Base-by-base conservation (phyloP, 2,113 vertebrate species). In the Asarcornis scutulata region DNA sequence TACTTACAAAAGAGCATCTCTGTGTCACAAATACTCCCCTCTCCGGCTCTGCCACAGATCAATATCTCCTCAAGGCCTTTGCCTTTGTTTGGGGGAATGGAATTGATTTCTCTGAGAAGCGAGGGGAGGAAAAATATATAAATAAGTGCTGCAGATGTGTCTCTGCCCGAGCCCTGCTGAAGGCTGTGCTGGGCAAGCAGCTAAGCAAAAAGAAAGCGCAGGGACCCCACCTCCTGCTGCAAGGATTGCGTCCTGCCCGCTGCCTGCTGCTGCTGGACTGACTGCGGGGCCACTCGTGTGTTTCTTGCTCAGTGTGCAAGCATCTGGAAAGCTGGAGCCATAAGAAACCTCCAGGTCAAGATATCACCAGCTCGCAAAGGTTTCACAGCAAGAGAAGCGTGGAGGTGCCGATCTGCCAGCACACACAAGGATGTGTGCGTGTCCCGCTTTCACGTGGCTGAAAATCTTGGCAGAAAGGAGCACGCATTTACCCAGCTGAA, bases 1-100 rank as follows among this genome's bases (percentile, higher is more conserved):
- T 84, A 88, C 94, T 96, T 94, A 97, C 93, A 97, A 98, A 98
- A 97, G 97, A 97, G 94, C 97, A 98, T 94, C 94, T 96, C 95
- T 77, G 78, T 97, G 97, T 96, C 97, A 97, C 94, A 97, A 97
- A 96, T 40, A 88, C 94, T 96, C 86, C 94, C 93, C 84, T 95
- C 90, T 96, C 80, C 11, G 3, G 77, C 92, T 95, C 79, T 95
- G 95, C 91, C 89, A 95, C 92, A 93, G 96, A 98, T 98, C 97
- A 86, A 97, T 98, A 97, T 95, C 96, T 96, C 94, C 97, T 97
- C 89, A 92, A 97, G 95, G 95, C 95, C 94, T 95, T 85, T 0
- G 2, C 88, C 94, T 97, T 98, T 98, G 97, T 98, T 95, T 97
- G 95, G 96, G 78, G 85, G 96, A 97, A 96, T 93, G 81, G 78